Conservation (phyloP, 2,888 invertebrate genomes). For the Hyppa rectilinea region DNA sequence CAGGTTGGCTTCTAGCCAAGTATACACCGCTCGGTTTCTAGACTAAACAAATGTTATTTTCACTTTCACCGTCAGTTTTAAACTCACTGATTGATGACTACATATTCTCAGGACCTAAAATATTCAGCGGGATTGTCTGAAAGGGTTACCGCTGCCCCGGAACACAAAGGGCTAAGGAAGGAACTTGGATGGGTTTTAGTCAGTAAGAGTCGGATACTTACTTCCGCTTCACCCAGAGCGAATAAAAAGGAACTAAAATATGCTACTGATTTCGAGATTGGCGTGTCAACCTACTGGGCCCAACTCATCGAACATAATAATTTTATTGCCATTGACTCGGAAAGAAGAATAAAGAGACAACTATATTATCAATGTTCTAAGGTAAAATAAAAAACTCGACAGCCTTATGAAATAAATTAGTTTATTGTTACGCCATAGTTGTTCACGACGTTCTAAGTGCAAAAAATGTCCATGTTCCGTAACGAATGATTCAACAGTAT, state of each 20-base stretch:
- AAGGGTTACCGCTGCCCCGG: too few relatives aligned
- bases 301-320: neutral
- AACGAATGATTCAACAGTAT: slow-evolving; percentile 87
- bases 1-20: slow-evolving; percentile 33
- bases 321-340: neutral
- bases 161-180: too few relatives aligned
- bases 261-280: neutral
- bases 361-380: neutral
- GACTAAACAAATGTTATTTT: slow-evolving; percentile 35
- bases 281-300: neutral
- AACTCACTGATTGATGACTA: slow-evolving; percentile 4
- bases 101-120: neutral
- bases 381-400: slow-evolving; percentile 74
- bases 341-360: neutral
- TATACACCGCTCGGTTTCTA: slow-evolving; percentile 17
- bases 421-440: slow-evolving; percentile 88
- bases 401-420: slow-evolving; percentile 89
- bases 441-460: slow-evolving; percentile 79
- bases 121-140: too few relatives aligned
- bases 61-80: slow-evolving; percentile 11
- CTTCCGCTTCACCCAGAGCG: too few relatives aligned
- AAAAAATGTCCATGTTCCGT: slow-evolving; percentile 83
- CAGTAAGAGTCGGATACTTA: too few relatives aligned
- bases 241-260: too few relatives aligned
- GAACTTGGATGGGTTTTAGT: too few relatives aligned